Base-by-base conservation (phyloP, 2,888 invertebrate genomes). In the Marronus borbonicus region DNA sequence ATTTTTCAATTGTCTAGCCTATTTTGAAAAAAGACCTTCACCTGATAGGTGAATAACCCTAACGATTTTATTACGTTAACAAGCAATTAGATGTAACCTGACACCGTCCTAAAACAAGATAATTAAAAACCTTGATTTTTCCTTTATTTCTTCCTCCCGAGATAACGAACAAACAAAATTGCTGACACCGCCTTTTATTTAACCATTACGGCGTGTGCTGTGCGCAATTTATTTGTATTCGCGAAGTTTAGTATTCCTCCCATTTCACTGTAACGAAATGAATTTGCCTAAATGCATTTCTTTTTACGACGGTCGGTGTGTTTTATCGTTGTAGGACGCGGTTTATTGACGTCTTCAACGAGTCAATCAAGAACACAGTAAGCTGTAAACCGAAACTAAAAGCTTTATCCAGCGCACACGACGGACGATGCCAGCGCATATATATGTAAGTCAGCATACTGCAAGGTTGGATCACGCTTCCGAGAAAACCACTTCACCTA, bases 381-480 rank as follows among this genome's bases (percentile, higher is more conserved):
- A 62, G 62, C 62, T 28, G 62, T 62, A 62, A 62, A n/a, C 62
- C 62, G 28, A 62, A 28, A 62, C 62, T 62, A 62, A 62, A 62
- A 62, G 62, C 62, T 28, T 62, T 12, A 10, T 44, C 12, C 44
- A 44, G 8, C 44, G 44, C 44, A 44, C 10, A 12, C 44, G 8
- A 44, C 12, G 8, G 8, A 44, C 44, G 8, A 12, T 44, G 44
- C 44, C 44, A 36, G 5, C 5, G 5, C 31, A 36, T 36, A 39
- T 8, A 8, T 8, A 44, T 44, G 12, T 44, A 44, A 44, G 44
- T 44, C 44, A 44, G 12, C 39, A 39, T 39, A 39, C 7, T 39
- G 8, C 44, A 8, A 12, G 12, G 44, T 44, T 44, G 3, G 44
- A 12, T 44, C 44, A 8, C 12, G 12, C 44, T 12, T 44, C 12